Evolutionary conservation across 2,113 vertebrate species (phyloP).

Genomic region (Egretta garzetta): DNA sequence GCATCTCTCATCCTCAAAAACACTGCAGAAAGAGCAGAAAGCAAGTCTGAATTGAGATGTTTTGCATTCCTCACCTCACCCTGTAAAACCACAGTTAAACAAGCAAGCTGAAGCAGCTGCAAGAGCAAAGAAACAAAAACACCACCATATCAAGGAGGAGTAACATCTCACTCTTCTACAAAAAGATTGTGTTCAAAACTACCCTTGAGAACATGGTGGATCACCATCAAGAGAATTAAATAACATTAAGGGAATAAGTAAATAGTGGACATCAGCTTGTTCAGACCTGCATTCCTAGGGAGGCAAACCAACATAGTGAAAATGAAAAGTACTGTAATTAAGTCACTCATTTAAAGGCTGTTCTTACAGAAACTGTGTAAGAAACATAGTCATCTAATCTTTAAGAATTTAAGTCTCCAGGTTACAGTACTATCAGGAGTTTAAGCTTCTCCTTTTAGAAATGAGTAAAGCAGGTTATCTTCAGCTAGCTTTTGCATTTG

Average conservation of each 20-base stretch:
- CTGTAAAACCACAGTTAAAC: neutral
- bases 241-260: neutral
- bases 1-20: neutral
- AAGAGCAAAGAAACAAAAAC: neutral
- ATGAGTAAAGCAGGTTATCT: neutral
- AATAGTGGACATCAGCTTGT: neutral
- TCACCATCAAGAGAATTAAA: neutral
- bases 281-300: neutral
- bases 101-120: slow-evolving; percentile 6
- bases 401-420: neutral
- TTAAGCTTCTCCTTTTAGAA: neutral
- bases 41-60: neutral
- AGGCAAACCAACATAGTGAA: neutral
- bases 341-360: neutral
- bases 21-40: neutral
- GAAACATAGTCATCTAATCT: neutral
- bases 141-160: neutral
- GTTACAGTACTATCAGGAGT: neutral
- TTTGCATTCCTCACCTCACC: neutral
- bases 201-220: neutral
- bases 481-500: neutral
- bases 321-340: neutral
- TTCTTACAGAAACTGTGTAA: neutral
- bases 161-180: neutral
- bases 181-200: neutral